A percentile compares a stretch with the other conserved stretches of the same genome.
Conservation (phyloP, 37 sponge, comb jelly and placozoan genomes). For the Axinella damicornis region DNA sequence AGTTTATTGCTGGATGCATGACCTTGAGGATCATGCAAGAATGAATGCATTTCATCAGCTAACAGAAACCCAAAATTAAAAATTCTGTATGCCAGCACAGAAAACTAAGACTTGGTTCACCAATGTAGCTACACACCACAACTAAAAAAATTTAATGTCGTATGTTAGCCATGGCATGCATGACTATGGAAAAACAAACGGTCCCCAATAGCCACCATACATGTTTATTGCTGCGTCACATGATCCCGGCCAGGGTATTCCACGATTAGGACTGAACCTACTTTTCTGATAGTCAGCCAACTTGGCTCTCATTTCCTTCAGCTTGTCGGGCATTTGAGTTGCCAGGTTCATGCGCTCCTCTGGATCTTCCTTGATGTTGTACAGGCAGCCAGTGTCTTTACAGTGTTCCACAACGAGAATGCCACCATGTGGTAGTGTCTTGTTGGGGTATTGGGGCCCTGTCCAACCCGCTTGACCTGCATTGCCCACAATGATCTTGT, state of each 20-base stretch:
- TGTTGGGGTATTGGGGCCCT: conserved; percentile 33
- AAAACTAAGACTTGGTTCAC: too few relatives aligned
- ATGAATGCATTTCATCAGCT: too few relatives aligned
- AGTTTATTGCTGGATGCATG: too few relatives aligned
- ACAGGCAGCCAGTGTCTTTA: conserved; percentile 28
- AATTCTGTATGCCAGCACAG: too few relatives aligned
- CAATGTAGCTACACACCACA: too few relatives aligned
- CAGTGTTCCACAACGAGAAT: conserved; percentile 4
- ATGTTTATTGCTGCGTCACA: conserved; percentile 26
- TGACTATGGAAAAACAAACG: not conserved
- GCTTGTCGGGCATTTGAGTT: not conserved
- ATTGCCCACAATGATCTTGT: conserved; percentile 21
- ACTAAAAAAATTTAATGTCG: too few relatives aligned
- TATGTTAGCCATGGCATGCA: too few relatives aligned
- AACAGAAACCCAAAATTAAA: too few relatives aligned
- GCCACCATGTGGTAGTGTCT: conserved; percentile 2
- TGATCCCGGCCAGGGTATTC: conserved; percentile 5
- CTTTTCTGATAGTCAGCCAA: not conserved
- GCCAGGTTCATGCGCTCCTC: conserved; percentile 32
- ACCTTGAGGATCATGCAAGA: too few relatives aligned
- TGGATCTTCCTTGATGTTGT: conserved; percentile 41
- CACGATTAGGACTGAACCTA: conserved; percentile 26
- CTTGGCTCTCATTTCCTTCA: conserved; percentile 22
- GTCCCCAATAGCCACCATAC: conserved; percentile 56
- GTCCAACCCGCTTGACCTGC: conserved; percentile 46